Evolutionary conservation across 2,113 vertebrate species (phyloP).

Genomic region (Thermophis baileyi): DNA sequence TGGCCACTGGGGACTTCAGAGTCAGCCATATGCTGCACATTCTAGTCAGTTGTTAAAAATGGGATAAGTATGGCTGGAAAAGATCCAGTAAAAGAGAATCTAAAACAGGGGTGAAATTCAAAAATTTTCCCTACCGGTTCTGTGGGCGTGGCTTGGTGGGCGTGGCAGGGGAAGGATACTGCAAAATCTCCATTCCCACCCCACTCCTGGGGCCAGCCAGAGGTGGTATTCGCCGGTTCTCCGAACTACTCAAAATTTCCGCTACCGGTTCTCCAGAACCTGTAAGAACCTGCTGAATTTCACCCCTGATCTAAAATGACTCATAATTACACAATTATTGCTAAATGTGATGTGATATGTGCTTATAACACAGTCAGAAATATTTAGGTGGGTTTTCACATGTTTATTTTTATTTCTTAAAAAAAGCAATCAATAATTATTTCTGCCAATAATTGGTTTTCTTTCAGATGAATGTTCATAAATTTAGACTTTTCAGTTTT

Average conservation of each 20-base stretch:
- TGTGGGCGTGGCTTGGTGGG: too few relatives aligned
- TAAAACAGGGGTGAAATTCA: too few relatives aligned
- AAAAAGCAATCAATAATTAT: constrained; percentile 3
- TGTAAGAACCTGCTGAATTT: too few relatives aligned
- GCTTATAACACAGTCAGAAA: background rate
- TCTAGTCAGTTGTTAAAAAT: constrained; percentile 46
- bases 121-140: too few relatives aligned
- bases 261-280: too few relatives aligned
- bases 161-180: too few relatives aligned
- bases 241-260: too few relatives aligned
- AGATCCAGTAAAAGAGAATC: background rate
- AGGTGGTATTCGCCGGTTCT: too few relatives aligned
- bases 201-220: too few relatives aligned
- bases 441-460: constrained; percentile 14
- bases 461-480: background rate
- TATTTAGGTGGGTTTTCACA: accelerated
- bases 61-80: background rate
- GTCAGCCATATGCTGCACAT: constrained; percentile 55
- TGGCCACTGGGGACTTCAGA: constrained; percentile 66
- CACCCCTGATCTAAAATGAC: background rate
- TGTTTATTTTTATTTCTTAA: background rate
- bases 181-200: too few relatives aligned
- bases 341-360: background rate
- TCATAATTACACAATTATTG: background rate
- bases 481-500: background rate